Evolutionary conservation across 2,113 vertebrate species (phyloP).

Genomic region (Forbesichthys papilliferus): DNA sequence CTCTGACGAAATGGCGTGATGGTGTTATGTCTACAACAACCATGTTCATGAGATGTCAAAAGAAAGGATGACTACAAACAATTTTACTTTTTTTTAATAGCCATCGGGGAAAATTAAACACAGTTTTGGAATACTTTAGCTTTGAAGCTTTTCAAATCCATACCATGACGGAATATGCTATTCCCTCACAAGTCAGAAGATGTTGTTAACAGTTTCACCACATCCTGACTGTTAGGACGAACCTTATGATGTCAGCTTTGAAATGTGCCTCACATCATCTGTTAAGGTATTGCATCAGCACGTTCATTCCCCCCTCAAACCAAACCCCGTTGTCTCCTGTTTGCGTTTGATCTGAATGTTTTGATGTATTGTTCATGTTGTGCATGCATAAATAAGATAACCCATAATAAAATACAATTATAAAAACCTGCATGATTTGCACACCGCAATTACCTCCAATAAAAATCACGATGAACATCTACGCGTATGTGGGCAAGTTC

Average conservation of each 20-base stretch:
- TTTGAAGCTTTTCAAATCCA: constrained; percentile 3
- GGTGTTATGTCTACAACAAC: neutral
- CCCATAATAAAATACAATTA: neutral
- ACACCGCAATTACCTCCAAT: neutral
- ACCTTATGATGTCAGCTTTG: neutral
- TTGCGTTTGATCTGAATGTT: neutral
- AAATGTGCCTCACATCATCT: neutral
- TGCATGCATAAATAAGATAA: neutral
- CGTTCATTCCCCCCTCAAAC: neutral
- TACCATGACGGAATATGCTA: constrained; percentile 11
- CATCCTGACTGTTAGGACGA: neutral
- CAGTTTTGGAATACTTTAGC: neutral
- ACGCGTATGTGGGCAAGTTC: constrained; percentile 9
- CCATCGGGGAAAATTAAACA: neutral
- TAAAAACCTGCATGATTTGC: neutral
- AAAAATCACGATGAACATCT: neutral
- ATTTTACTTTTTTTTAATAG: neutral
- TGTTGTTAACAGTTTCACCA: neutral
- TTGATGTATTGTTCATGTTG: constrained; percentile 1
- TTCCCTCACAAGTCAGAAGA: neutral
- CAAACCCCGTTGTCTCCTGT: neutral
- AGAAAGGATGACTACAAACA: neutral
- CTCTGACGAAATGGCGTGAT: neutral
- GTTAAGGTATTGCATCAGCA: neutral
- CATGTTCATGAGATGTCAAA: neutral